phyloP scores from a whole-genome alignment of 2,888 invertebrate genomes.

The Trichogramma evanescens region DNA sequence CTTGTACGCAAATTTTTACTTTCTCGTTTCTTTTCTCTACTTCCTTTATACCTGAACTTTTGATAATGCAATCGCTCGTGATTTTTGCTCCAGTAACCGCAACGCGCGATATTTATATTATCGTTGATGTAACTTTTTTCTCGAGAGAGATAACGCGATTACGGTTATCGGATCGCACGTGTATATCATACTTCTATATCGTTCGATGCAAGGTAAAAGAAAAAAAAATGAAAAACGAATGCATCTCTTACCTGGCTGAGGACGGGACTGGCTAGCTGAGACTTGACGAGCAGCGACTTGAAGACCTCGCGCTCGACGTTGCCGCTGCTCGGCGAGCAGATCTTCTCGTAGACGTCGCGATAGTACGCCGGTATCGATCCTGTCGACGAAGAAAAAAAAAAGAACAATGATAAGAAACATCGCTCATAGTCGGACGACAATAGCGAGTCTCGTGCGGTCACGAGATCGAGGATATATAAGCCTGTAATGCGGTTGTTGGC shows the following conservation, averaged over 20 bases:
- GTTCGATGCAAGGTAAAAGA: neutral
- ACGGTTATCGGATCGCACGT: neutral
- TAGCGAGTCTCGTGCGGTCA: neutral
- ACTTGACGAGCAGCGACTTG: constrained; percentile 51
- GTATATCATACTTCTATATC: neutral
- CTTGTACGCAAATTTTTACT: too few species aligned
- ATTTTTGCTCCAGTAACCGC: too few species aligned
- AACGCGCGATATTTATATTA: too few species aligned
- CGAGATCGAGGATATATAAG: too few species aligned
- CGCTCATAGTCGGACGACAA: neutral
- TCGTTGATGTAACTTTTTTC: too few species aligned
- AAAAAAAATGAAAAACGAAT: neutral
- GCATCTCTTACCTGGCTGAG: constrained; percentile 45
- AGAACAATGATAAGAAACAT: constrained; percentile 11
- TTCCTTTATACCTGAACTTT: too few species aligned
- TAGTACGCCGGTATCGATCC: constrained; percentile 53
- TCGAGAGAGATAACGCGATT: neutral
- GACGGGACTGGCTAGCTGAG: constrained; percentile 48
- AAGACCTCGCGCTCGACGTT: constrained; percentile 53
- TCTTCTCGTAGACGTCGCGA: constrained; percentile 52
- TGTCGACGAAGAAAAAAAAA: constrained; percentile 26
- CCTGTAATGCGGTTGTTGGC: too few species aligned
- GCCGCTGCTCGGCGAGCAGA: constrained; percentile 51
- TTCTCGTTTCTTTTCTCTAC: too few species aligned
- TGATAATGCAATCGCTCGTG: too few species aligned